Evolutionary conservation across 2,113 vertebrate genomes (phyloP).

Genomic region (Amphiprion percula): DNA sequence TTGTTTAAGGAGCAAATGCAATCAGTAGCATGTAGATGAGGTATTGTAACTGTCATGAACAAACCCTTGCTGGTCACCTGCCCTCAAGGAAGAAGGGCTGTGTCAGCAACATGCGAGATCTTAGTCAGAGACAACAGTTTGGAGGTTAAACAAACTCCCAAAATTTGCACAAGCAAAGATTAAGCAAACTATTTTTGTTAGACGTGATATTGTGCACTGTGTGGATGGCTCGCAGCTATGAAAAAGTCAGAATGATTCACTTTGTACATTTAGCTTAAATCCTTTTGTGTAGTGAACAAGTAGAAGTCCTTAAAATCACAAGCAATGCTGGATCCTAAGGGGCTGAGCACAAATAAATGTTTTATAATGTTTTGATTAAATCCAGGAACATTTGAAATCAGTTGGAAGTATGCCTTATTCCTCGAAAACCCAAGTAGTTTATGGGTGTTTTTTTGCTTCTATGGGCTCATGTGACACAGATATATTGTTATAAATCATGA

Average conservation of each 20-base stretch:
- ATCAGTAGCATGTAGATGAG: background rate
- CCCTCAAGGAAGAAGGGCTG: background rate
- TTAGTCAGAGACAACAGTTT: background rate
- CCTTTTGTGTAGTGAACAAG: too few relatives aligned
- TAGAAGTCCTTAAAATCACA: too few relatives aligned
- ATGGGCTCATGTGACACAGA: too few relatives aligned
- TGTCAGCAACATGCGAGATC: background rate
- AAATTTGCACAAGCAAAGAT: conserved; percentile 6
- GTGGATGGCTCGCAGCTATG: too few relatives aligned
- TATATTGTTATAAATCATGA: too few relatives aligned
- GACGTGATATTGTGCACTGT: background rate
- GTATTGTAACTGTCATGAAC: background rate
- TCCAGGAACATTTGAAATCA: too few relatives aligned
- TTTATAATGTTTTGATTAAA: too few relatives aligned
- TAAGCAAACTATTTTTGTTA: background rate
- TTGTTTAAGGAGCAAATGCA: background rate
- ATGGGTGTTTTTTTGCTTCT: too few relatives aligned
- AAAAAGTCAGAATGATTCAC: background rate
- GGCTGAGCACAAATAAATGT: too few relatives aligned
- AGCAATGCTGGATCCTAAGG: too few relatives aligned
- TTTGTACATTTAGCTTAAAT: background rate
- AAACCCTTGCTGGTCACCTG: background rate
- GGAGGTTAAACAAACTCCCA: conserved; percentile 1
- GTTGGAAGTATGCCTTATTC: too few relatives aligned
- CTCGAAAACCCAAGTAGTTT: too few relatives aligned